phyloP scores from a whole-genome alignment of 2,797 vertebrate genomes.

The Eutrigla gurnardus region DNA sequence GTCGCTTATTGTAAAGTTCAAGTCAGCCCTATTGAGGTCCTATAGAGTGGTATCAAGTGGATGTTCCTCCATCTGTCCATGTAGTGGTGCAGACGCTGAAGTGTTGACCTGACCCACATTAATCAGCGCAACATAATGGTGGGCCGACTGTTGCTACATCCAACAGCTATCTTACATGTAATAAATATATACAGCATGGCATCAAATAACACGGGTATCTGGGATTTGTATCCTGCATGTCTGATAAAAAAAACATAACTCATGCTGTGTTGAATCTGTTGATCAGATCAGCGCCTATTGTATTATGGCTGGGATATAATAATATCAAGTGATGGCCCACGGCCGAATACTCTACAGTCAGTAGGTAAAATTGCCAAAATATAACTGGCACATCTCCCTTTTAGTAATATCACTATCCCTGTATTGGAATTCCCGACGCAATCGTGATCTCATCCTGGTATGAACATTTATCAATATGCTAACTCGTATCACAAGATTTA shows the following conservation, averaged over 20 bases:
- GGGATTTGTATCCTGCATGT: background rate
- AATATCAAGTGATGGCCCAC: conserved; percentile 55
- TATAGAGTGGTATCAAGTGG: conserved; percentile 14
- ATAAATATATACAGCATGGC: background rate
- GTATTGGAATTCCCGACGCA: conserved; percentile 17
- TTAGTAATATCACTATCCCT: conserved; percentile 24
- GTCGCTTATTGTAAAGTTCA: conserved; percentile 13
- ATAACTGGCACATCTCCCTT: conserved; percentile 52
- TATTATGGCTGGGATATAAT: conserved; percentile 58
- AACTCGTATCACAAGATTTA: conserved; percentile 33
- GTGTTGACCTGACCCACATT: conserved; percentile 22
- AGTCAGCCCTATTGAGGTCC: conserved; percentile 16
- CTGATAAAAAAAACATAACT: background rate
- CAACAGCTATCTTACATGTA: background rate
- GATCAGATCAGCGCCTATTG: conserved; percentile 45
- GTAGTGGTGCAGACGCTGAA: background rate
- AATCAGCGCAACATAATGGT: background rate
- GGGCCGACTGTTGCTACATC: background rate
- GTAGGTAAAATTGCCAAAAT: conserved; percentile 55
- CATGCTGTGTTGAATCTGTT: background rate
- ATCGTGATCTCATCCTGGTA: conserved; percentile 31
- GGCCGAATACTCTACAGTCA: conserved; percentile 46
- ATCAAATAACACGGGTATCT: background rate
- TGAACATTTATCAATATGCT: conserved; percentile 40
- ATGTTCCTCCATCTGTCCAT: conserved; percentile 16